Base-by-base conservation (phyloP, 35 echinoderm and acorn worm species). In the Hemicentrotus pulcherrimus region DNA sequence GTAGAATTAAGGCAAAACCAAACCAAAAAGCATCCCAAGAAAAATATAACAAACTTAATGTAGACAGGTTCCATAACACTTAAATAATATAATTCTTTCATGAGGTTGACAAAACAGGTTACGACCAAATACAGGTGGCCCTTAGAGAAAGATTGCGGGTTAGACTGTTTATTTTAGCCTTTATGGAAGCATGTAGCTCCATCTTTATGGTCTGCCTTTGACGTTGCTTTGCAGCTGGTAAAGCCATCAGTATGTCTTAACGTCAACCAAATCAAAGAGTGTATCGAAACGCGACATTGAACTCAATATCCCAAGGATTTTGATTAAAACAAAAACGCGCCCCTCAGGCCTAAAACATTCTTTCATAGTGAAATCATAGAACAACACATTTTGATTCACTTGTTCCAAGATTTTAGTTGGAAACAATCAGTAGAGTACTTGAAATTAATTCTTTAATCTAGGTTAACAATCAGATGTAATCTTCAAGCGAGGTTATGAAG, bases 391-490 rank as follows among this genome's bases (percentile, higher is more conserved):
- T 4, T 59, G 2, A 28, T 28, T 71, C 19, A 78, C 65, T 78
- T 78, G 65, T 78, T 78, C 65, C 18, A 78, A 55, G 50, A 55
- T 55, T 55, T 55, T 15, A 55, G 50, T 55, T 55, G 50, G 50
- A 55, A 55, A 55, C 50, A 55, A 55, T 55, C 50, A 55, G 50
- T 10, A 55, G 50, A 55, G 50, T 55, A 55, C 50, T 55, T 55
- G 50, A 55, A 78, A 78, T 78, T 78, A 78, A 78, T 78, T 78
- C 65, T 78, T 28, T n/a, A 78, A 78, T 78, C 65, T 78, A 28
- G 65, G 65, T 78, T 78, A 78, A 78, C 65, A 78, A 78, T 78
- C 65, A 78, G 65, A 78, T 78, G 4, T 28, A n/a, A 78, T 78
- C 22, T 78, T 22, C 7, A 28, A 22, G 28, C 18, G 65, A 28